Conservation (phyloP, 2,888 invertebrate species). For the Marasmarcha lunaedactyla region DNA sequence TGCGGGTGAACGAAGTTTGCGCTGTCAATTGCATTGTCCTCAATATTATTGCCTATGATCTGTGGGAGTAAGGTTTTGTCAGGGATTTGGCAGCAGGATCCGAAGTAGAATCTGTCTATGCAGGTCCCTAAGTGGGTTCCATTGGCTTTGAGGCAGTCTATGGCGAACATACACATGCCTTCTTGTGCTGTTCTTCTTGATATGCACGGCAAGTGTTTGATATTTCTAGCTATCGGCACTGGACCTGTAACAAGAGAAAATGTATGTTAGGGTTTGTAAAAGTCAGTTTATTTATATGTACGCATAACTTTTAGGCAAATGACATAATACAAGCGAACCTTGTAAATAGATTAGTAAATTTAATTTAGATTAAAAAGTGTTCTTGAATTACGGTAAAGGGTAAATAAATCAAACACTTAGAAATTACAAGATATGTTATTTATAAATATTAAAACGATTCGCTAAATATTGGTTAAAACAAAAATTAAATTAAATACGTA, state of each 20-base stretch:
- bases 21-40: slow-evolving; percentile 70
- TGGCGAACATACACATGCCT: slow-evolving; percentile 94
- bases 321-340: no score
- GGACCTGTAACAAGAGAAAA: slow-evolving; percentile 52
- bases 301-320: no score
- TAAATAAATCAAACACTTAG: no score
- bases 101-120: slow-evolving; percentile 93
- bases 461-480: no score
- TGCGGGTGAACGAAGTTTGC: slow-evolving; percentile 57
- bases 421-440: no score
- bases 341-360: no score
- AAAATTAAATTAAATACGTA: no score
- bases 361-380: no score
- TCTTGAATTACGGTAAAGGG: no score
- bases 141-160: slow-evolving; percentile 90
- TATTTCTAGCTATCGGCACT: slow-evolving; percentile 87
- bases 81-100: slow-evolving; percentile 88
- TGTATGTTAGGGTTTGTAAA: slow-evolving; percentile 11
- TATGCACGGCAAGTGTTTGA: slow-evolving; percentile 89
- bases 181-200: slow-evolving; percentile 82
- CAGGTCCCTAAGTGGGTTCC: slow-evolving; percentile 93
- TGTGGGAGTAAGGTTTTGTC: slow-evolving; percentile 62
- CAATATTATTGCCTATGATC: slow-evolving; percentile 73
- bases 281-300: no score
- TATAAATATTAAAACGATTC: no score